These are phyloP conservation scores for Alsophila aescularia DNA, from an alignment of 2,888 invertebrate genomes.

Conservation along the genomic window DNA sequence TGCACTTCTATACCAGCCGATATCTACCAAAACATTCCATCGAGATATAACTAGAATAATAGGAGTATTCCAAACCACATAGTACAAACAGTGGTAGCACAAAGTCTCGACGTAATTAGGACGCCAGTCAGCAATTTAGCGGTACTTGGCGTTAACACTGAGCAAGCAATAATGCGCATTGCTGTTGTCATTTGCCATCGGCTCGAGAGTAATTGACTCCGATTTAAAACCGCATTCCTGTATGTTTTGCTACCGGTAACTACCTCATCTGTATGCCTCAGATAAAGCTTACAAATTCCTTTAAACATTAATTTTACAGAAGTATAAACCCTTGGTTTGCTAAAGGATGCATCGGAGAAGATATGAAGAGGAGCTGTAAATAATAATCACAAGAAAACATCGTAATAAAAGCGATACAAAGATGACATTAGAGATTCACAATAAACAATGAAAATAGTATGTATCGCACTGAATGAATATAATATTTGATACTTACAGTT, in stretches of 20 bases:
- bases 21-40: no score
- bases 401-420: slow-evolving; percentile 12
- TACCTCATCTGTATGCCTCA: not conserved
- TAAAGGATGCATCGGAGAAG: not conserved
- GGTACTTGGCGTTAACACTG: not conserved
- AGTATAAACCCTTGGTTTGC: not conserved
- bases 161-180: not conserved
- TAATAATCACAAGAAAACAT: slow-evolving; percentile 27
- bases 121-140: not conserved
- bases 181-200: slow-evolving; percentile 35
- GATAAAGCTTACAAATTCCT: not conserved
- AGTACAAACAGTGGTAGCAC: not conserved
- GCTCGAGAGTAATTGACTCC: slow-evolving; percentile 46
- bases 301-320: not conserved
- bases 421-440: slow-evolving; percentile 17
- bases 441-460: slow-evolving; percentile 5
- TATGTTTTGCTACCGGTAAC: slow-evolving; percentile 31
- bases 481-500: slow-evolving; percentile 25
- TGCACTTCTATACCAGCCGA: no score
- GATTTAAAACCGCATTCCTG: slow-evolving; percentile 46
- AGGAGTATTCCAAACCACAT: no score
- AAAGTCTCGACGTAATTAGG: not conserved
- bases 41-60: no score
- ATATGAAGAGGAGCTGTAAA: not conserved
- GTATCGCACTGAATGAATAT: not conserved